A percentile compares a stretch with the other conserved stretches of the same genome.
These are phyloP conservation scores for Rutilus rutilus DNA, from an alignment of 2,113 vertebrate species.

Conservation along the genomic window DNA sequence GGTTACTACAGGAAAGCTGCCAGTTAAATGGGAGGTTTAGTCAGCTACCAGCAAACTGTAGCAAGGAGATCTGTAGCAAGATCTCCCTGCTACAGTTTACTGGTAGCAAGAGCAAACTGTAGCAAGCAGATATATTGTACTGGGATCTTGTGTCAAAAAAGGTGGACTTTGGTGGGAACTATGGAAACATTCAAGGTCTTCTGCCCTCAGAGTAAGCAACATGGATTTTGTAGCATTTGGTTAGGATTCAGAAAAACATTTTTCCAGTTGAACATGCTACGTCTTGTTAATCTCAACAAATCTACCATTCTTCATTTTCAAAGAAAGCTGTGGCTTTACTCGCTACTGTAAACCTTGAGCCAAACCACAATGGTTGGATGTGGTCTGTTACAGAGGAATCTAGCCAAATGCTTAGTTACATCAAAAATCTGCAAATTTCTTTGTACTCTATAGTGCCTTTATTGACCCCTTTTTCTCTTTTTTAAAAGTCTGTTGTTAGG, in stretches of 20 bases:
- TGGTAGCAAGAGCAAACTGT: slow-evolving; percentile 24
- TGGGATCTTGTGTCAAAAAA: slow-evolving; percentile 13
- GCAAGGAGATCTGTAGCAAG: slow-evolving; percentile 37
- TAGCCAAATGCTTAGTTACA: slow-evolving; percentile 17
- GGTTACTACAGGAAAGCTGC: slow-evolving; percentile 68
- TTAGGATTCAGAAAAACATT: slow-evolving; percentile 26
- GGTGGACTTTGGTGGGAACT: slow-evolving; percentile 5
- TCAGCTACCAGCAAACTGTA: slow-evolving; percentile 55
- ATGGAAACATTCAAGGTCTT: slow-evolving; percentile 16
- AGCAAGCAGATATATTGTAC: slow-evolving; percentile 32
- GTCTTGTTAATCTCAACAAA: background rate
- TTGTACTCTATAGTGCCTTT: background rate
- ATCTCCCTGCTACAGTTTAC: no score
- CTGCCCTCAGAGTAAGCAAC: background rate
- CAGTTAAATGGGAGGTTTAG: slow-evolving; percentile 71
- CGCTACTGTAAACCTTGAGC: background rate
- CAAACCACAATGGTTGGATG: slow-evolving; percentile 12
- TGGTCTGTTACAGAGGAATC: background rate
- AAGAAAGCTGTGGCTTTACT: background rate
- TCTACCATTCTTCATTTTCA: slow-evolving; percentile 11
- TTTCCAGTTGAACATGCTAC: slow-evolving; percentile 5
- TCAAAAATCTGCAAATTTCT: background rate
- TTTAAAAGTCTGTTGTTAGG: slow-evolving; percentile 83
- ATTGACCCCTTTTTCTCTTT: slow-evolving; percentile 7
- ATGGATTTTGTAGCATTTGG: slow-evolving; percentile 6